These are phyloP conservation scores for Vanessa atalanta DNA, from an alignment of 1,140 invertebrate species.

Conservation along the genomic window DNA sequence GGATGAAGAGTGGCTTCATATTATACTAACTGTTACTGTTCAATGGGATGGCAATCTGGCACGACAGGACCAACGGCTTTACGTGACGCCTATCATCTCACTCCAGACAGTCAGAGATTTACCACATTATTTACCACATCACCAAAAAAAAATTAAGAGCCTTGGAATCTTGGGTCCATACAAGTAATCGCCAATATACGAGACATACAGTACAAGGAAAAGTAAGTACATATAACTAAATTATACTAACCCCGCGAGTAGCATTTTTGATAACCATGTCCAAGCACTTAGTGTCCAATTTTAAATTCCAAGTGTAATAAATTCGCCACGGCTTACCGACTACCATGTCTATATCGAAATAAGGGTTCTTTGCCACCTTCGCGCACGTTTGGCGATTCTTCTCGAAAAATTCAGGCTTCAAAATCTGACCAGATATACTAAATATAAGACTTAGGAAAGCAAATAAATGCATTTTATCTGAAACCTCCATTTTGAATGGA, in stretches of 20 bases:
- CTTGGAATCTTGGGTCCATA: no score
- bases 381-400: slow-evolving; percentile 44
- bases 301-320: slow-evolving; percentile 67
- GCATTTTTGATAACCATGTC: slow-evolving; percentile 60
- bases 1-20: no score
- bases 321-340: slow-evolving; percentile 56
- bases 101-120: no score
- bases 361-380: slow-evolving; percentile 49
- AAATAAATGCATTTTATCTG: not conserved
- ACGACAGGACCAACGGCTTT: no score
- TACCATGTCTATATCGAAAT: slow-evolving; percentile 58
- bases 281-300: slow-evolving; percentile 53
- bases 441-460: not conserved
- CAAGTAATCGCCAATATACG: no score
- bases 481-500: slow-evolving; percentile 13
- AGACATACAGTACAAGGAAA: not conserved
- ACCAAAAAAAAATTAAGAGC: no score
- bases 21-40: no score
- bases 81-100: no score
- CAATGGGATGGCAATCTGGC: no score
- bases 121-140: no score
- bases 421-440: slow-evolving; percentile 4
- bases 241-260: slow-evolving; percentile 47
- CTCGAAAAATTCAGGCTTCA: slow-evolving; percentile 29
- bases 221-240: not conserved